Base-by-base conservation (phyloP, 2,113 vertebrate genomes). In the Alligator sinensis region DNA sequence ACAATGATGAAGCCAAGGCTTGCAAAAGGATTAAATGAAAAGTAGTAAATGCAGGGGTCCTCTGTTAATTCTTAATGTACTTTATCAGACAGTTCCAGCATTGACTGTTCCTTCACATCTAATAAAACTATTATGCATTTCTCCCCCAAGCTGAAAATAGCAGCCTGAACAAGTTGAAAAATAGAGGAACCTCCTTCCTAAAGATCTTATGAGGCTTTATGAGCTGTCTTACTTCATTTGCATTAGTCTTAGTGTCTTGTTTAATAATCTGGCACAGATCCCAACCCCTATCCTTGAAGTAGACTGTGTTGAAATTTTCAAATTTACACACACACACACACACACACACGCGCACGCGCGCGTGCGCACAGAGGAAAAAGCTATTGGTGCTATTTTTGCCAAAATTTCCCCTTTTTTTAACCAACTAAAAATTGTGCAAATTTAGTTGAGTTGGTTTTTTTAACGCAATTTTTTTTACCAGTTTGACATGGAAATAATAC, bases 51-150 rank as follows among this genome's bases (percentile, higher is more conserved):
- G 66, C 74, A 91, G 76, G 61, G 77, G 38, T 28, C 18, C 7
- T 68, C 57, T 76, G 28, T 66, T 90, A 91, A 62, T 72, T 85
- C 57, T 92, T 80, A 24, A 5, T 47, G 55, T 80, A 16, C 72
- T 84, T 89, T 82, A 90, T 91, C 81, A 78, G 5, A 61, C 75
- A 28, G 55, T 81, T 92, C 61, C 87, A 88, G 74, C n/a, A 57
- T 30, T 86, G 82, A 47, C 64, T 17, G 38, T 64, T 87, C 77
- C n/a, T 70, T 91, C 80, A 72, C 11, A 38, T 70, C 86, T 83
- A 84, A n/a, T 94, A 68, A 89, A 94, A 77, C 80, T 91, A 62
- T 80, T 86, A 76, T 9, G 1, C 18, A 47, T 63, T 68, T 47
- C 70, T 47, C 21, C 21, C 66, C 72, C 66, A 77, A 25, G 28